A percentile compares a stretch with the other conserved stretches of the same genome.
Conservation (phyloP, 2,113 vertebrate genomes). For the Probosciger aterrimus region DNA sequence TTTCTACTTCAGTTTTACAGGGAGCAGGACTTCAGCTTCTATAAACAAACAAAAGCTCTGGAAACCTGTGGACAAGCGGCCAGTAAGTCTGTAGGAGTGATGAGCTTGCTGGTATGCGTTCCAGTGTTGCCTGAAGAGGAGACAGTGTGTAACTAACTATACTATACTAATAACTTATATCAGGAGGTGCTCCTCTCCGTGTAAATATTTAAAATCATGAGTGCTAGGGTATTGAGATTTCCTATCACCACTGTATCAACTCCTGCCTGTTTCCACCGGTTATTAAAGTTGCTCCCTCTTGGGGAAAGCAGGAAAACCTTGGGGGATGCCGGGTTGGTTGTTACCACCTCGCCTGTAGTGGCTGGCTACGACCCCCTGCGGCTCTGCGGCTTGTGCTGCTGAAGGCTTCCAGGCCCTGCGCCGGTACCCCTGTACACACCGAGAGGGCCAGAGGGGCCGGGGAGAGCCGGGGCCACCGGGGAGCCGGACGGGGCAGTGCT, state of each 20-base stretch:
- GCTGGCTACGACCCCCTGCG: neutral
- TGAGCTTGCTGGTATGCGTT: neutral
- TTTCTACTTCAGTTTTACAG: neutral
- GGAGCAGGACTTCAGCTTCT: neutral
- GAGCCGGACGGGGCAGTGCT: neutral
- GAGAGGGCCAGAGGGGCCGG: no score
- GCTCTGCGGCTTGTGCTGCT: neutral
- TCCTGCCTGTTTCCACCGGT: neutral
- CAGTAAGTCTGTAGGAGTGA: neutral
- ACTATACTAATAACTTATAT: neutral
- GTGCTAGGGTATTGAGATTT: neutral
- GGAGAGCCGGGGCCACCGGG: neutral
- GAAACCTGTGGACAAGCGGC: neutral
- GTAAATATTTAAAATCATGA: neutral
- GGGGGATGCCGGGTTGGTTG: no score
- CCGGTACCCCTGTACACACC: no score
- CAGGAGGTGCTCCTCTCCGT: neutral
- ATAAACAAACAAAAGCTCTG: neutral
- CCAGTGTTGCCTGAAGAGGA: neutral
- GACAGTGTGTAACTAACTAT: neutral
- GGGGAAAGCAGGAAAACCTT: no score
- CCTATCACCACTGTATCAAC: neutral
- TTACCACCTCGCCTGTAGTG: fast-evolving
- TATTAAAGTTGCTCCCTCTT: neutral
- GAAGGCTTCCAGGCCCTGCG: neutral